These are phyloP conservation scores for Drosophila flavopinicola DNA, from an alignment of 2,888 invertebrate species.

Conservation along the genomic window DNA sequence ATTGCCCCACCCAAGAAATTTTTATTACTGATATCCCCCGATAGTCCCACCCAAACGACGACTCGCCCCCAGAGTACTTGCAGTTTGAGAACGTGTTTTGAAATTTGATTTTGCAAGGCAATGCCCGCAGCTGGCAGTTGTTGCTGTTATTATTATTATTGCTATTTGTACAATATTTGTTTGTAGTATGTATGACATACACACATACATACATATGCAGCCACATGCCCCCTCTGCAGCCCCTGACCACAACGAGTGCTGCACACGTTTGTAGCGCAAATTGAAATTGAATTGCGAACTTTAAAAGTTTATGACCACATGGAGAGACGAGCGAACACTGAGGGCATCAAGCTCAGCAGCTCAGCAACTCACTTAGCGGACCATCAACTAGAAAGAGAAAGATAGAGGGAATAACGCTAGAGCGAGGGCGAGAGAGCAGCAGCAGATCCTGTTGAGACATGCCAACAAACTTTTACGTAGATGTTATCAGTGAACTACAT, in stretches of 20 bases:
- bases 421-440: background rate
- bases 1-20: constrained; percentile 19
- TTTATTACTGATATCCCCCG: constrained; percentile 21
- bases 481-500: constrained; percentile 30
- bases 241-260: background rate
- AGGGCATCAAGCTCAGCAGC: constrained; percentile 6
- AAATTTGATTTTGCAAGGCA: constrained; percentile 63
- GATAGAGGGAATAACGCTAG: background rate
- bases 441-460: constrained; percentile 15
- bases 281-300: constrained; percentile 79
- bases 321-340: constrained; percentile 39
- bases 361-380: constrained; percentile 36
- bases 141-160: constrained; percentile 59
- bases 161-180: constrained; percentile 48
- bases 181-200: constrained; percentile 5
- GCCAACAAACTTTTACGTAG: constrained; percentile 21
- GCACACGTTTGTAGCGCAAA: constrained; percentile 59
- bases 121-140: constrained; percentile 28
- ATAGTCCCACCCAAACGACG: background rate
- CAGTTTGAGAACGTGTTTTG: constrained; percentile 64
- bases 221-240: background rate
- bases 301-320: constrained; percentile 73
- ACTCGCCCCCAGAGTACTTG: background rate
- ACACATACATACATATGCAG: constrained; percentile 14
- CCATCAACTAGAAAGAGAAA: constrained; percentile 10